Conservation (phyloP, 2,888 invertebrate species). For the Cheilosia vernalis region DNA sequence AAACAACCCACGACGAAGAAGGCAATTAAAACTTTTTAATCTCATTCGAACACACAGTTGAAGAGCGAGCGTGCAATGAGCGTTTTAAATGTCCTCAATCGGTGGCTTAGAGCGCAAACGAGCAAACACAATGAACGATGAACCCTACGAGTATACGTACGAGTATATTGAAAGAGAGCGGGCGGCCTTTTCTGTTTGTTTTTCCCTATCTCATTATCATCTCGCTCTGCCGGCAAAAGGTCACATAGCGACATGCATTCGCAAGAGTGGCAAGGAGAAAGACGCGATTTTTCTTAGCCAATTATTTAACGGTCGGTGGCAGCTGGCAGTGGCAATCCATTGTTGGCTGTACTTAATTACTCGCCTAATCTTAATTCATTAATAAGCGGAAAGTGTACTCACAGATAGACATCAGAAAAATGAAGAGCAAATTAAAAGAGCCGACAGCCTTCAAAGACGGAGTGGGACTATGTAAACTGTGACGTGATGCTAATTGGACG, state of each 20-base stretch:
- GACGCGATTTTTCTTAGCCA: slow-evolving; percentile 57
- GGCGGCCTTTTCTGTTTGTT: slow-evolving; percentile 21
- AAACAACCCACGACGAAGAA: slow-evolving; percentile 34
- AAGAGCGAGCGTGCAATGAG: slow-evolving; percentile 46
- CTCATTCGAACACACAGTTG: slow-evolving; percentile 52
- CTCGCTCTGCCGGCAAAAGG: slow-evolving; percentile 36
- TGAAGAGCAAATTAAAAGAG: background rate
- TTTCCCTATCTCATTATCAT: slow-evolving; percentile 27
- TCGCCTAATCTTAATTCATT: slow-evolving; percentile 63
- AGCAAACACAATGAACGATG: background rate
- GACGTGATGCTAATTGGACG: slow-evolving; percentile 40
- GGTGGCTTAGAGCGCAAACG: slow-evolving; percentile 32
- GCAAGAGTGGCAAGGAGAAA: slow-evolving; percentile 9
- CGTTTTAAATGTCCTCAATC: slow-evolving; percentile 64
- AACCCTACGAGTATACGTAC: background rate
- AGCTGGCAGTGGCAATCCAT: slow-evolving; percentile 27
- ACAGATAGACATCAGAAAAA: too few relatives aligned
- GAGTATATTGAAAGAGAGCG: slow-evolving; percentile 27
- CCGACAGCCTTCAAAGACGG: background rate
- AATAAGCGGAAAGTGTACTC: slow-evolving; percentile 44
- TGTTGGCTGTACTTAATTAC: slow-evolving; percentile 62
- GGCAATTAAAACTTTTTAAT: slow-evolving; percentile 74
- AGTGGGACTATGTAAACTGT: slow-evolving; percentile 29
- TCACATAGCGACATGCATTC: slow-evolving; percentile 56
- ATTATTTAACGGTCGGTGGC: slow-evolving; percentile 55